Evolutionary conservation across 2,113 vertebrate genomes (phyloP).

Genomic region (Glaucidium brasilianum): DNA sequence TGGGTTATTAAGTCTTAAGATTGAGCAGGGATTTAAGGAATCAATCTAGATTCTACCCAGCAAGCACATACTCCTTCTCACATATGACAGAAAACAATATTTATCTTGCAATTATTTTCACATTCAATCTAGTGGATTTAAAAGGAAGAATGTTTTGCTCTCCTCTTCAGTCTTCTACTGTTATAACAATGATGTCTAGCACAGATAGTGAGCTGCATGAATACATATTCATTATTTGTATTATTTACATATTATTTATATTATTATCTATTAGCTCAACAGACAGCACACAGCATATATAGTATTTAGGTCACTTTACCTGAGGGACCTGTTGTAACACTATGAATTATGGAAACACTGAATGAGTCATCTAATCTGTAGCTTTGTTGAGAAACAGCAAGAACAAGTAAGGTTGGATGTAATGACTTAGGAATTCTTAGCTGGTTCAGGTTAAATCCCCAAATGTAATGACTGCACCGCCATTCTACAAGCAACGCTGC

Average conservation of each 20-base stretch:
- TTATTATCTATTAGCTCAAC: constrained; percentile 9
- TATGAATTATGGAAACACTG: not conserved
- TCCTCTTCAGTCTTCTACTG: not conserved
- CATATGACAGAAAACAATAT: not conserved
- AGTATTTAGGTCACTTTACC: constrained; percentile 18
- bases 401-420: not conserved
- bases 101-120: not conserved
- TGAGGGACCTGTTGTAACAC: not conserved
- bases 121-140: not conserved
- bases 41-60: not conserved
- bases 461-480: not conserved
- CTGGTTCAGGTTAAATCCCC: not conserved
- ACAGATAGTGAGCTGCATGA: not conserved
- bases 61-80: not conserved
- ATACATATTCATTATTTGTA: not conserved
- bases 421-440: not conserved
- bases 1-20: not conserved
- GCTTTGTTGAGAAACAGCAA: constrained; percentile 9
- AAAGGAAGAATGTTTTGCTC: not conserved
- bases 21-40: not conserved
- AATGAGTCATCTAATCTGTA: not conserved
- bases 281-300: not conserved
- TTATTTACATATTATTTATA: not conserved
- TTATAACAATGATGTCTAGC: not conserved
- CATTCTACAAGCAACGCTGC: not conserved